phyloP scores from a whole-genome alignment of 2,797 vertebrate genomes.

The Fratercula arctica region DNA sequence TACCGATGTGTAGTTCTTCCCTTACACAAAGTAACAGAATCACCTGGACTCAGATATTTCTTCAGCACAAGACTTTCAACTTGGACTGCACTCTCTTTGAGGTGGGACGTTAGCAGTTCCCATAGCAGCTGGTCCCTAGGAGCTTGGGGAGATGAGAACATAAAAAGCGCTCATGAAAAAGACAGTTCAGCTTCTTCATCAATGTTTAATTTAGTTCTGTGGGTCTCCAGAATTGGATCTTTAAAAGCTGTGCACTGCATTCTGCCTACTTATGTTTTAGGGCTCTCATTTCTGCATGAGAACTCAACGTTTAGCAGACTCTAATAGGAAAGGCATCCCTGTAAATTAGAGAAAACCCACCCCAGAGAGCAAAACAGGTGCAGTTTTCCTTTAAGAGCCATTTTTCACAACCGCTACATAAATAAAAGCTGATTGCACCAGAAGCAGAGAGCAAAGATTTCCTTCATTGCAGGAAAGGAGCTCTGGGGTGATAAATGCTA shows the following conservation, averaged over 20 bases:
- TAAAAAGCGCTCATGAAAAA: background rate
- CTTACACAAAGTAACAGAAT: background rate
- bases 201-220: background rate
- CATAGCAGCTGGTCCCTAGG: background rate
- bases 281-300: background rate
- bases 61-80: background rate
- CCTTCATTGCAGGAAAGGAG: slow-evolving; percentile 25
- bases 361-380: slow-evolving; percentile 30
- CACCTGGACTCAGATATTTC: background rate
- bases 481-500: slow-evolving; percentile 58
- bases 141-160: background rate
- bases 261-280: background rate
- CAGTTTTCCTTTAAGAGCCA: slow-evolving; percentile 54
- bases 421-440: slow-evolving; percentile 68
- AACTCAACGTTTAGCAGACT: background rate
- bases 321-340: background rate
- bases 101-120: background rate
- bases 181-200: background rate
- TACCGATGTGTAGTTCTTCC: background rate
- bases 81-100: background rate
- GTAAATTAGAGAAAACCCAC: slow-evolving; percentile 23
- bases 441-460: slow-evolving; percentile 40
- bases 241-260: background rate
- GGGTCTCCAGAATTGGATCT: background rate
- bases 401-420: slow-evolving; percentile 46